These are phyloP conservation scores for Pachyramphus minor DNA, from an alignment of 2,113 vertebrate genomes.

Conservation along the genomic window DNA sequence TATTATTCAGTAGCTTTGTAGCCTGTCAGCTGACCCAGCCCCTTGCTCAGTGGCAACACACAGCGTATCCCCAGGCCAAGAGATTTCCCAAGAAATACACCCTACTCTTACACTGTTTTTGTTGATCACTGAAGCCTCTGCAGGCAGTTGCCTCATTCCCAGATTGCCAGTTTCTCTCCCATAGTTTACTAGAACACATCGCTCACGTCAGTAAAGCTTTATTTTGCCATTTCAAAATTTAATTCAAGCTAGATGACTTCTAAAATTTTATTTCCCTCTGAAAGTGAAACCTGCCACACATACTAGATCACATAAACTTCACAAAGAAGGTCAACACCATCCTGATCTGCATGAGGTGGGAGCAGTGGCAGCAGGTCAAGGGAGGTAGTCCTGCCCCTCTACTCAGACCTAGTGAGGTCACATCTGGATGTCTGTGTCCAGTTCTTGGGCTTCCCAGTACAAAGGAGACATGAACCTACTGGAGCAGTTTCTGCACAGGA, in stretches of 20 bases:
- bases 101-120: not conserved
- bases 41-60: not conserved
- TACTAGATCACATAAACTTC: not conserved
- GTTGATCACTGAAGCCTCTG: not conserved
- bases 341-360: not conserved
- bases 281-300: not conserved
- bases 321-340: not conserved
- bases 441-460: not conserved
- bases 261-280: not conserved
- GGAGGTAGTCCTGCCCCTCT: not conserved
- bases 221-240: not conserved
- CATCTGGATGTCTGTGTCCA: not conserved
- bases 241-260: not conserved
- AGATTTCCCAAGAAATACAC: not conserved
- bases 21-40: not conserved
- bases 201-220: not conserved
- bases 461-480: not conserved
- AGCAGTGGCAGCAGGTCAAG: not conserved
- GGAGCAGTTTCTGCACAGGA: not conserved
- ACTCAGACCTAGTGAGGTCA: not conserved
- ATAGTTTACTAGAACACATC: not conserved
- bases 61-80: not conserved
- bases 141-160: not conserved
- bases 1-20: not conserved
- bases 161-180: not conserved